phyloP scores from a whole-genome alignment of 2,113 vertebrate genomes.

The Oryzias woworae region DNA sequence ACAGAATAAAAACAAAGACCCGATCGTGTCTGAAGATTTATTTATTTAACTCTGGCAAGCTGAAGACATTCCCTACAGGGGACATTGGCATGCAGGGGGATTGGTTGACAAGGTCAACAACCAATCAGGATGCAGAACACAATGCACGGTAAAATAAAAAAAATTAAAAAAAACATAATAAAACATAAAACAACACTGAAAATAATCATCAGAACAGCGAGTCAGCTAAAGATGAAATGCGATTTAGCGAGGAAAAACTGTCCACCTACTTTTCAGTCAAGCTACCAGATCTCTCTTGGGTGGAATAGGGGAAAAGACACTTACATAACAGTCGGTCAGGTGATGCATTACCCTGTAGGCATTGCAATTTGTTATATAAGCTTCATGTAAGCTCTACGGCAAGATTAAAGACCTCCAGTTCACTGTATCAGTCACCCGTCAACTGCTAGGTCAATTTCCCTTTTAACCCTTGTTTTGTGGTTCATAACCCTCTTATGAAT shows the following conservation, averaged over 20 bases:
- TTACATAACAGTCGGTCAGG: slow-evolving; percentile 66
- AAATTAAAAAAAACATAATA: no score
- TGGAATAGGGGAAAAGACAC: slow-evolving; percentile 51
- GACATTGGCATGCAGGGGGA: no score
- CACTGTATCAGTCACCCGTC: slow-evolving; percentile 82
- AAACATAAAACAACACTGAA: no score
- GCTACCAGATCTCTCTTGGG: slow-evolving; percentile 45
- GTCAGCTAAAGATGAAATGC: not conserved
- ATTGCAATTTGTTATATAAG: slow-evolving; percentile 82
- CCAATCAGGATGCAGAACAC: no score
- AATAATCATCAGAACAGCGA: not conserved
- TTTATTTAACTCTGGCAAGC: no score
- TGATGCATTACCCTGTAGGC: slow-evolving; percentile 79
- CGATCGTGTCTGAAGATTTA: no score
- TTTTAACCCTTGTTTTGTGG: slow-evolving; percentile 85
- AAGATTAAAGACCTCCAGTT: slow-evolving; percentile 83
- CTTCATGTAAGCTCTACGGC: slow-evolving; percentile 80
- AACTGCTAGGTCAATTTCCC: slow-evolving; percentile 83
- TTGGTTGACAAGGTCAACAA: no score
- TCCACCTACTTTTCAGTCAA: slow-evolving; percentile 49
- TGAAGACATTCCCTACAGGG: no score
- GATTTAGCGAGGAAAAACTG: slow-evolving; percentile 30
- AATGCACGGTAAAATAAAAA: no score
- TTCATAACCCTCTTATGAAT: slow-evolving; percentile 82
- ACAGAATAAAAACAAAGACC: no score